Evolutionary conservation across 2,797 vertebrate genomes (phyloP).

Genomic region (Sciurus carolinensis): DNA sequence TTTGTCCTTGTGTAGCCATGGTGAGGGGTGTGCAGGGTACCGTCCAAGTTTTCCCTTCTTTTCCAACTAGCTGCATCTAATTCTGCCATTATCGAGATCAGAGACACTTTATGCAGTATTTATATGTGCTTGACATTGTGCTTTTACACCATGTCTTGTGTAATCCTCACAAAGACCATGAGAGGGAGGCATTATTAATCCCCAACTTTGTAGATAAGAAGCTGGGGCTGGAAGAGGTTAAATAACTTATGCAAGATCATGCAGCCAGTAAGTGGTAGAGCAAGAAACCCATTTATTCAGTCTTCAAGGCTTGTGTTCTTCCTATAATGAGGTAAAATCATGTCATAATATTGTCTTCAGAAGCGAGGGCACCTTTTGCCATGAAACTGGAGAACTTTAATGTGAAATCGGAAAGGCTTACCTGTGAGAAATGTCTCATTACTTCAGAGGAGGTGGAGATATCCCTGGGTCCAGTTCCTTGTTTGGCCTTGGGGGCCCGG

Average conservation of each 20-base stretch:
- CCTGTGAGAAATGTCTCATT: neutral
- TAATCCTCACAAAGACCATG: slow-evolving; percentile 49
- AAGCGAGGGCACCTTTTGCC: neutral
- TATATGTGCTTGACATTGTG: slow-evolving; percentile 21
- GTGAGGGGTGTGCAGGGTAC: neutral
- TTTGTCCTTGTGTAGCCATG: neutral
- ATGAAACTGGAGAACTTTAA: neutral
- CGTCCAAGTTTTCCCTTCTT: neutral
- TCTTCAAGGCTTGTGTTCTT: slow-evolving; percentile 23
- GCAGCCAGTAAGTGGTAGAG: neutral
- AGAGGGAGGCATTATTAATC: slow-evolving; percentile 49
- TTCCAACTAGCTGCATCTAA: neutral
- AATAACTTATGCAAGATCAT: slow-evolving; percentile 55
- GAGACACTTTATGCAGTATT: neutral
- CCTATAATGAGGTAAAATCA: slow-evolving; percentile 64
- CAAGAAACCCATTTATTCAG: slow-evolving; percentile 5
- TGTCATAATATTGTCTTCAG: slow-evolving; percentile 51
- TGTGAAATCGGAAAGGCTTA: slow-evolving; percentile 9
- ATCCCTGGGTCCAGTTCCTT: neutral
- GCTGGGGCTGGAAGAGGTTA: neutral
- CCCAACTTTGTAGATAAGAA: slow-evolving; percentile 40
- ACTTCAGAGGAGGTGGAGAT: neutral
- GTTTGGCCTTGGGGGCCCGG: neutral
- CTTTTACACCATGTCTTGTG: slow-evolving; percentile 1
- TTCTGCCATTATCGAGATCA: neutral